Percentiles rank a stretch among this genome's conserved stretches.
phyloP scores from a whole-genome alignment of 2,888 invertebrate species.

The Pachymerium ferrugineum region DNA sequence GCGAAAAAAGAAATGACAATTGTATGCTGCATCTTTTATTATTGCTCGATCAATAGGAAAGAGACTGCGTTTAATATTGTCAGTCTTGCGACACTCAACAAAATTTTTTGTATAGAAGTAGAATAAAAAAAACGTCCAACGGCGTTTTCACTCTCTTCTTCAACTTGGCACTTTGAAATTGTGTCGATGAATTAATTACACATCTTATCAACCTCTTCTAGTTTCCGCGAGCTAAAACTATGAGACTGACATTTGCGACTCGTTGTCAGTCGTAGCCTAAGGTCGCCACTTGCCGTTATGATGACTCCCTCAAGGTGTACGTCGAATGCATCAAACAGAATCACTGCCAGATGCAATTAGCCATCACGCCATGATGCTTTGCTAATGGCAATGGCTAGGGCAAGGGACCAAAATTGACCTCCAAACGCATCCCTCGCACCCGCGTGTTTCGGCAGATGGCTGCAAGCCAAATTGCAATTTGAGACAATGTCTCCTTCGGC shows the following conservation, averaged over 20 bases:
- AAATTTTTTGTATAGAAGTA: not conserved
- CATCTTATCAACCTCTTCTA: conserved; percentile 2
- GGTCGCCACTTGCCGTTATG: not conserved
- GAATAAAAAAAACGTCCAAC: too few relatives aligned
- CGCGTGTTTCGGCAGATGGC: conserved; percentile 6
- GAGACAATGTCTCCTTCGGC: not conserved
- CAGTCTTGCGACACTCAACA: not conserved
- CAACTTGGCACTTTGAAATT: too few relatives aligned
- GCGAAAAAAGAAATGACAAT: not conserved
- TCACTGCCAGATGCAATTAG: conserved; percentile 19
- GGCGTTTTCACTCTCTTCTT: too few relatives aligned
- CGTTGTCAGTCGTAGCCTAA: not conserved
- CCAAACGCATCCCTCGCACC: conserved; percentile 5
- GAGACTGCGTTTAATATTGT: not conserved
- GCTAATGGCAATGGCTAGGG: conserved; percentile 22
- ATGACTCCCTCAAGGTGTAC: conserved; percentile 8
- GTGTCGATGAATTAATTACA: conserved; percentile 7
- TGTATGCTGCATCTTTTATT: not conserved
- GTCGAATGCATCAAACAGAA: conserved; percentile 24
- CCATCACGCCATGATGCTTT: not conserved
- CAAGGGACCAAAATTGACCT: not conserved
- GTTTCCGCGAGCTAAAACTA: not conserved
- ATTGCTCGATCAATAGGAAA: not conserved
- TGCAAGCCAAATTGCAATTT: conserved; percentile 12
- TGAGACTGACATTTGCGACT: conserved; percentile 4